Evolutionary conservation across 2,113 vertebrate species (phyloP).

Genomic region (Sander lucioperca): DNA sequence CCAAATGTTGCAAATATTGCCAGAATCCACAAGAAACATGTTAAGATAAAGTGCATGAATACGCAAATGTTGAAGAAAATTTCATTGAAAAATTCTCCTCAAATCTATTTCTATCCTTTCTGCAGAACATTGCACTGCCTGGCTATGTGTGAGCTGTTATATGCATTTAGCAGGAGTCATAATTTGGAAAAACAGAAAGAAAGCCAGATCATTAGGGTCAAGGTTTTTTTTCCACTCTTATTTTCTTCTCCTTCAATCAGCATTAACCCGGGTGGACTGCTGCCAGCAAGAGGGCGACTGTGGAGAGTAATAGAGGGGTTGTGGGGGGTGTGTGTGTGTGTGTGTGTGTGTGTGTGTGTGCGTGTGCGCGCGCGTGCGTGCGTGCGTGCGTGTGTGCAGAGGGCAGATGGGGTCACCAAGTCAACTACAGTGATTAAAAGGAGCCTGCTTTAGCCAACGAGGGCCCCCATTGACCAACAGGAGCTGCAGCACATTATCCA

Average conservation of each 20-base stretch:
- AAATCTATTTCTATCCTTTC: background rate
- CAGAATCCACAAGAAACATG: background rate
- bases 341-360: background rate
- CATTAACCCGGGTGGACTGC: conserved; percentile 1
- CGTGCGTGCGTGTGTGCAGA: background rate
- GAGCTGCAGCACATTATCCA: conserved; percentile 19
- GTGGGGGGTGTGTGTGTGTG: background rate
- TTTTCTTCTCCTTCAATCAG: conserved; percentile 23
- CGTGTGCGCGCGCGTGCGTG: background rate
- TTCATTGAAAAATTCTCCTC: background rate
- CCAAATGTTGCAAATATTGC: background rate
- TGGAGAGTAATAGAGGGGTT: background rate
- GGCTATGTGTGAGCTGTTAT: background rate
- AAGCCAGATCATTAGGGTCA: background rate
- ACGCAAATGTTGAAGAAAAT: background rate
- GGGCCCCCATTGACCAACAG: background rate
- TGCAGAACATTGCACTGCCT: background rate
- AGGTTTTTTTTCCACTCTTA: background rate
- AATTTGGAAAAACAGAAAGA: conserved; percentile 21
- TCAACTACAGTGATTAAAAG: conserved; percentile 55
- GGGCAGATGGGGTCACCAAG: conserved; percentile 13
- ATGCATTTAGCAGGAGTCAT: background rate
- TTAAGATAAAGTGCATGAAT: background rate
- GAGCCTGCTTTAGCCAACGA: conserved; percentile 22
- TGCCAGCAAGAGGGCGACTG: conserved; percentile 32